A percentile compares a stretch with the other conserved stretches of the same genome.
These are phyloP conservation scores for fruit fly (Drosophila melanogaster) DNA, from an alignment of 1,140 invertebrate species.

Conservation along the genomic window DNA sequence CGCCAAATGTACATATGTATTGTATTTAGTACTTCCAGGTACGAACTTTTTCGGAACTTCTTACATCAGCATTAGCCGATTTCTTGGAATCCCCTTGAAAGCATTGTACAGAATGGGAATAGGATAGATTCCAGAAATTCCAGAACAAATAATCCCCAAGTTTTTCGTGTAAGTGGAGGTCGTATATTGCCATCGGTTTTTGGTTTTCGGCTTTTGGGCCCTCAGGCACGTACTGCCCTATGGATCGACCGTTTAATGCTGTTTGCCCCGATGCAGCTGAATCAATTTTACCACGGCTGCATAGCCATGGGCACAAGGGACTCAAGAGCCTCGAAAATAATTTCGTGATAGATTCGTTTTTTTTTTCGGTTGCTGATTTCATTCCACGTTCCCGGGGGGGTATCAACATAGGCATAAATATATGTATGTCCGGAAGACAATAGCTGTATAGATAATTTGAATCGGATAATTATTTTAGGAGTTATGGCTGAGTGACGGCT, in stretches of 20 bases:
- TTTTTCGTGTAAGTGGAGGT: conserved; percentile 11
- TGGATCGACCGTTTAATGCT: conserved; percentile 37
- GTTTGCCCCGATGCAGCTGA: conserved; percentile 21
- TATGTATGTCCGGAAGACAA: too few relatives aligned
- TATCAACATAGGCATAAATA: too few relatives aligned
- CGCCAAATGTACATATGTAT: neutral
- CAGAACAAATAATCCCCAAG: conserved; percentile 21
- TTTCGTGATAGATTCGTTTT: conserved; percentile 37
- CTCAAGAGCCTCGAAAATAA: conserved; percentile 26
- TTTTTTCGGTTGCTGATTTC: conserved; percentile 5
- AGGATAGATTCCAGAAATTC: conserved; percentile 20
- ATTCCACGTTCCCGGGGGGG: conserved; percentile 11
- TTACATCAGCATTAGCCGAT: neutral
- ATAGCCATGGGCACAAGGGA: conserved; percentile 10
- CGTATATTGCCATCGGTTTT: conserved; percentile 24
- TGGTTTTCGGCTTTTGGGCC: conserved; percentile 13
- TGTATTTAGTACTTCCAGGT: neutral
- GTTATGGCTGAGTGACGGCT: too few relatives aligned
- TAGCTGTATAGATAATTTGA: too few relatives aligned
- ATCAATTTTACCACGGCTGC: conserved; percentile 15
- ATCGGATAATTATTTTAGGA: too few relatives aligned
- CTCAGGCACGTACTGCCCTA: conserved; percentile 47
- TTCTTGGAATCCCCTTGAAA: conserved; percentile 4
- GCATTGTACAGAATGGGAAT: conserved; percentile 5
- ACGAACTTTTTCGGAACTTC: neutral